These are phyloP conservation scores for Drosophila albomicans DNA, from an alignment of 1,140 invertebrate species.

Conservation along the genomic window DNA sequence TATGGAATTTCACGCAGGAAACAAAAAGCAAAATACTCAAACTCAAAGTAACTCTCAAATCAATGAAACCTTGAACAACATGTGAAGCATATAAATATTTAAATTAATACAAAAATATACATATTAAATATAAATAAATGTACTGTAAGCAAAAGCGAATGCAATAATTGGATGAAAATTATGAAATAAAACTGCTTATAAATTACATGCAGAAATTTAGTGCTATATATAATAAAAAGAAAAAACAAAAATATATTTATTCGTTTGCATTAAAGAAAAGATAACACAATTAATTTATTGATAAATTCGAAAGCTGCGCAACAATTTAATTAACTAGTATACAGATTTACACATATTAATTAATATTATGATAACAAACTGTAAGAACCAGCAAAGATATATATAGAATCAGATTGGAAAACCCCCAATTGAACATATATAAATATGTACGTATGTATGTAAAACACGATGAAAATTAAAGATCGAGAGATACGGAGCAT, in stretches of 20 bases:
- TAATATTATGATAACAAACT: constrained; percentile 23
- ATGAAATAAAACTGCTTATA: constrained; percentile 68
- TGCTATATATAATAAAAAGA: constrained; percentile 69
- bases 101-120: constrained; percentile 44
- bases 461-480: constrained; percentile 35
- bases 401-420: background rate
- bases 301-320: constrained; percentile 51
- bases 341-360: constrained; percentile 23
- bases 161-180: constrained; percentile 65
- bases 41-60: constrained; percentile 48
- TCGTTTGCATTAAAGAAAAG: constrained; percentile 70
- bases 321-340: constrained; percentile 47
- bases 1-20: constrained; percentile 62
- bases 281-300: constrained; percentile 39
- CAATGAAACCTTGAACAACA: constrained; percentile 48
- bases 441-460: constrained; percentile 34
- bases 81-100: constrained; percentile 68
- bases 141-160: constrained; percentile 65
- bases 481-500: constrained; percentile 40
- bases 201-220: constrained; percentile 74
- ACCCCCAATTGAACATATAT: constrained; percentile 44
- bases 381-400: constrained; percentile 29
- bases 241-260: constrained; percentile 66
- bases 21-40: constrained; percentile 72
- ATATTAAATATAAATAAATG: constrained; percentile 58